A percentile compares a stretch with the other conserved stretches of the same genome.
These are phyloP conservation scores for Aplocera efformata DNA, from an alignment of 2,888 invertebrate species.

Conservation along the genomic window DNA sequence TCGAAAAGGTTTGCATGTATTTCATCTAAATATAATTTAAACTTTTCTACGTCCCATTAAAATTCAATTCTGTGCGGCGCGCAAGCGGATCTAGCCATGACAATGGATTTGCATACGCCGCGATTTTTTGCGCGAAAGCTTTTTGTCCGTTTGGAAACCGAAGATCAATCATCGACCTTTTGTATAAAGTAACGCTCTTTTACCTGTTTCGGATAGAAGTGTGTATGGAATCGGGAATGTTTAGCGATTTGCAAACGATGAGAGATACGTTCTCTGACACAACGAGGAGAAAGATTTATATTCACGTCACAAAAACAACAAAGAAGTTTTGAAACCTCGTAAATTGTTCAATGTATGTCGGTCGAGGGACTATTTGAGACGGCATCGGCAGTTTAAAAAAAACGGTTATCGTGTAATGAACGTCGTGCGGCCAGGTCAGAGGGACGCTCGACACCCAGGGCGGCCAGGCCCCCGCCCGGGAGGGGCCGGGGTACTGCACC, in stretches of 20 bases:
- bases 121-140: constrained; percentile 39
- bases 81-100: constrained; percentile 6
- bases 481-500: too few relatives aligned
- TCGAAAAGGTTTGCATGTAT: constrained; percentile 18
- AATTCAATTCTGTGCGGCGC: not conserved
- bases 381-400: too few relatives aligned
- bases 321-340: not conserved
- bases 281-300: constrained; percentile 6
- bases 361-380: too few relatives aligned
- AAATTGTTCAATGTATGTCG: too few relatives aligned
- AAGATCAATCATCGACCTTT: constrained; percentile 37
- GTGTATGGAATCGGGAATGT: constrained; percentile 13
- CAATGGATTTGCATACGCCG: constrained; percentile 43
- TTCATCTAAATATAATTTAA: constrained; percentile 1
- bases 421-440: too few relatives aligned
- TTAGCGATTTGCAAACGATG: constrained; percentile 7
- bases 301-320: not conserved
- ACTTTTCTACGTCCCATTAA: not conserved
- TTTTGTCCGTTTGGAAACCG: constrained; percentile 34
- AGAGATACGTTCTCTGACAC: not conserved
- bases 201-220: constrained; percentile 33
- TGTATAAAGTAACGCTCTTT: constrained; percentile 25
- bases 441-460: too few relatives aligned
- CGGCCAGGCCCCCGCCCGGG: too few relatives aligned
- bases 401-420: too few relatives aligned